Conservation (phyloP, 2,797 vertebrate species). For the Falco concolor region DNA sequence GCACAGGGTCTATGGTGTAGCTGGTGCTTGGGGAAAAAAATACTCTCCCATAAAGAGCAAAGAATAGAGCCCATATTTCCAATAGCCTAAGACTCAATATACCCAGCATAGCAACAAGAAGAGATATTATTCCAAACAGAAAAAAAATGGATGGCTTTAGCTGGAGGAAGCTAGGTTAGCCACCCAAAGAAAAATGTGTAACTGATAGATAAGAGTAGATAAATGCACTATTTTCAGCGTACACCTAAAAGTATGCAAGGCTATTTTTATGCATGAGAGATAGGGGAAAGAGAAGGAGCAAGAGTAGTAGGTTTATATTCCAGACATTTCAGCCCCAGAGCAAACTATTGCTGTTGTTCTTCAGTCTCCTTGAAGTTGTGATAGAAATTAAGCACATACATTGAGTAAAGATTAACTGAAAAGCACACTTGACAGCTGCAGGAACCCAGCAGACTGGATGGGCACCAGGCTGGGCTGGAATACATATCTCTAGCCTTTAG, state of each 20-base stretch:
- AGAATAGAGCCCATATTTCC: not conserved
- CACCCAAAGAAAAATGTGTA: not conserved
- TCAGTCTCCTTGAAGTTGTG: not conserved
- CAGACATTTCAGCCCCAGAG: not conserved
- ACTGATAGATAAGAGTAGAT: not conserved
- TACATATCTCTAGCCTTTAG: too few species aligned
- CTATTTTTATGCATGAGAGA: not conserved
- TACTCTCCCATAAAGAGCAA: not conserved
- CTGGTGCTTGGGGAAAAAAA: not conserved
- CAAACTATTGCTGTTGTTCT: not conserved
- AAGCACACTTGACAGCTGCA: fast-evolving
- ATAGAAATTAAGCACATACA: not conserved
- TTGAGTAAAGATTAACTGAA: not conserved
- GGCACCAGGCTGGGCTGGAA: too few species aligned
- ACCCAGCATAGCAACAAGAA: not conserved
- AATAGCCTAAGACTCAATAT: not conserved
- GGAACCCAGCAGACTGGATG: not conserved
- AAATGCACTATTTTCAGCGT: not conserved
- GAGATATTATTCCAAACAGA: not conserved
- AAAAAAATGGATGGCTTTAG: not conserved
- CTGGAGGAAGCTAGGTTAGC: not conserved
- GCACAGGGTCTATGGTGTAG: not conserved
- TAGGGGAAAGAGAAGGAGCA: not conserved
- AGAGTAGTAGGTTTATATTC: not conserved
- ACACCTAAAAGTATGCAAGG: not conserved